phyloP scores from a whole-genome alignment of 2,797 vertebrate species.

The Enteromius fasciolatus region DNA sequence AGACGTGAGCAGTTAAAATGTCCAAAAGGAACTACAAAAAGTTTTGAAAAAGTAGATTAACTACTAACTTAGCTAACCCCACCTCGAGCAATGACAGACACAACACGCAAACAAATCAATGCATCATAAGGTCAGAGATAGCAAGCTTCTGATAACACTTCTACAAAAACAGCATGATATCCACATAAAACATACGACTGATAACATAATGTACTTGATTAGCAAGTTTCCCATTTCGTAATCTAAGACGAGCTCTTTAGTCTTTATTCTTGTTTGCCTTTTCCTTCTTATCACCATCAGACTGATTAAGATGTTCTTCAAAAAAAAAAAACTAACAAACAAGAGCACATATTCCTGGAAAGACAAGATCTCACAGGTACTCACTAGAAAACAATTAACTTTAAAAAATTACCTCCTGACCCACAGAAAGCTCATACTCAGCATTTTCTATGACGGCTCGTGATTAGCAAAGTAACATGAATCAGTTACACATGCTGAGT shows the following conservation, averaged over 20 bases:
- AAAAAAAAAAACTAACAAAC: conserved; percentile 2
- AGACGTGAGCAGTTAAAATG: not conserved
- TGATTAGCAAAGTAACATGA: conserved; percentile 33
- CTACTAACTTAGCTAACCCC: not conserved
- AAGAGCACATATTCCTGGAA: not conserved
- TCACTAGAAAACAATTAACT: not conserved
- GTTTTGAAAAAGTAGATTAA: too few species aligned
- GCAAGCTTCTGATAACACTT: not conserved
- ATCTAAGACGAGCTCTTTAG: not conserved
- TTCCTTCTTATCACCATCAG: not conserved
- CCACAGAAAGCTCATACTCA: not conserved
- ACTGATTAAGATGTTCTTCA: not conserved
- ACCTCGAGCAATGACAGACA: conserved; percentile 15
- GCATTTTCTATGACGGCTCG: conserved; percentile 7
- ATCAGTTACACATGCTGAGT: conserved; percentile 39
- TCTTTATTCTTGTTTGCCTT: conserved; percentile 2
- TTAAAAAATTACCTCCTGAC: conserved; percentile 13
- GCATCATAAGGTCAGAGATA: conserved; percentile 10
- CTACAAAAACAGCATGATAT: not conserved
- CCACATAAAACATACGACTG: not conserved
- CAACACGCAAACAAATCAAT: conserved; percentile 30
- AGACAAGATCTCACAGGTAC: not conserved
- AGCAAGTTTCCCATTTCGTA: not conserved
- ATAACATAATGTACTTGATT: not conserved
- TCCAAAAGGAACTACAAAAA: not conserved